These are phyloP conservation scores for Sebastes taczanowskii DNA, from an alignment of 2,797 vertebrate genomes.

Conservation along the genomic window DNA sequence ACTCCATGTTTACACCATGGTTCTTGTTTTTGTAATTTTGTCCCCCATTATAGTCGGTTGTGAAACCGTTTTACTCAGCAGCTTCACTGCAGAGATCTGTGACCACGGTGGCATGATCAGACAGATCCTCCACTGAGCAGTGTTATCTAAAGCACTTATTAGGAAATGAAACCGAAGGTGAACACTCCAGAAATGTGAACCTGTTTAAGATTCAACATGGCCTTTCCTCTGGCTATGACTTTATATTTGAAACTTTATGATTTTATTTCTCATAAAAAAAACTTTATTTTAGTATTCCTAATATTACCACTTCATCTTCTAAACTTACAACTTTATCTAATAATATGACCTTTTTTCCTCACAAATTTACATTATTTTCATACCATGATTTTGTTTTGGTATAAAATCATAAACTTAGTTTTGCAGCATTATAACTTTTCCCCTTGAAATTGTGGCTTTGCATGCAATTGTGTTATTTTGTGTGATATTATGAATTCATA, in stretches of 20 bases:
- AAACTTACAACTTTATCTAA: background rate
- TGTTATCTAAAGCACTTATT: background rate
- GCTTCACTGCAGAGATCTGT: background rate
- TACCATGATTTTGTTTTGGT: too few species aligned
- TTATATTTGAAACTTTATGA: background rate
- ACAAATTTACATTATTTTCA: background rate
- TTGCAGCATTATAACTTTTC: background rate
- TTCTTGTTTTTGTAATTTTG: background rate
- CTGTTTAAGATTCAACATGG: background rate
- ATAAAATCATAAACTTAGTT: background rate
- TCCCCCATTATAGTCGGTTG: background rate
- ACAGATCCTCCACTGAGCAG: background rate
- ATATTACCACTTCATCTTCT: background rate
- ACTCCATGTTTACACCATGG: background rate
- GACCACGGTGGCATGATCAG: background rate
- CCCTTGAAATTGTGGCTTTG: background rate
- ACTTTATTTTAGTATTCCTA: background rate
- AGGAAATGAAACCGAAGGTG: slow-evolving; percentile 20
- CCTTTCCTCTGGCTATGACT: background rate
- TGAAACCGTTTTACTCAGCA: background rate
- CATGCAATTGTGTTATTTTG: background rate
- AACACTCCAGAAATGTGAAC: background rate
- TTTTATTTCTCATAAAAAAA: background rate
- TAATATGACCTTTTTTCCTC: background rate
- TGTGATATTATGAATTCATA: background rate